Evolutionary conservation across 2,113 vertebrate genomes (phyloP).

Genomic region (Ailuropoda melanoleuca): DNA sequence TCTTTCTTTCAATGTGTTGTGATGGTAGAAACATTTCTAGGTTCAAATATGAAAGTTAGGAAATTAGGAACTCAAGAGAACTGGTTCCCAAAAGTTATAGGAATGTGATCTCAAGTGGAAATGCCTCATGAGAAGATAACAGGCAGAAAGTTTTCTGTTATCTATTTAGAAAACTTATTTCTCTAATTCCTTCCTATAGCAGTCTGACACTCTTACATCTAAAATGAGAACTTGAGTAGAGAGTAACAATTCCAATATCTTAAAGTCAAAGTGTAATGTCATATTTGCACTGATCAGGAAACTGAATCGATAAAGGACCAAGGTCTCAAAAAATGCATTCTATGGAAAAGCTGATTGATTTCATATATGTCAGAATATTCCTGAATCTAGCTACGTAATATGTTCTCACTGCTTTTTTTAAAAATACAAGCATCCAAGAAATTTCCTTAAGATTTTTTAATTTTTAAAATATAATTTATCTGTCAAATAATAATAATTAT

Average conservation of each 20-base stretch:
- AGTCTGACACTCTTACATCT: neutral
- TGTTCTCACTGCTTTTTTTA: neutral
- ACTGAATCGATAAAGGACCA: neutral
- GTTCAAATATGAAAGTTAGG: neutral
- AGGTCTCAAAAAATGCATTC: neutral
- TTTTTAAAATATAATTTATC: neutral
- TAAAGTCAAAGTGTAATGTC: neutral
- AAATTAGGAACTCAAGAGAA: neutral
- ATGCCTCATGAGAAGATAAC: neutral
- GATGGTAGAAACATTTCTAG: neutral
- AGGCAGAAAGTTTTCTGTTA: neutral
- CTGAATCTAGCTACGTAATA: neutral
- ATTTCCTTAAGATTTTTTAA: neutral
- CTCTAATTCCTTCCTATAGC: neutral
- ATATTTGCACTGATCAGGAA: conserved; percentile 10
- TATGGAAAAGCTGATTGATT: neutral
- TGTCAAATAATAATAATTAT: neutral
- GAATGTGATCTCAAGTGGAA: neutral
- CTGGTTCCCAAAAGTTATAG: neutral
- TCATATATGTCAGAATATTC: neutral
- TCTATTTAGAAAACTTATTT: neutral
- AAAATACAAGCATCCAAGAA: neutral
- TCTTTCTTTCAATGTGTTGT: neutral
- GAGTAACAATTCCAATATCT: neutral
- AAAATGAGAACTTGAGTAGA: conserved; percentile 13